phyloP scores from a whole-genome alignment of 2,797 vertebrate genomes.

The Smutsia gigantea region DNA sequence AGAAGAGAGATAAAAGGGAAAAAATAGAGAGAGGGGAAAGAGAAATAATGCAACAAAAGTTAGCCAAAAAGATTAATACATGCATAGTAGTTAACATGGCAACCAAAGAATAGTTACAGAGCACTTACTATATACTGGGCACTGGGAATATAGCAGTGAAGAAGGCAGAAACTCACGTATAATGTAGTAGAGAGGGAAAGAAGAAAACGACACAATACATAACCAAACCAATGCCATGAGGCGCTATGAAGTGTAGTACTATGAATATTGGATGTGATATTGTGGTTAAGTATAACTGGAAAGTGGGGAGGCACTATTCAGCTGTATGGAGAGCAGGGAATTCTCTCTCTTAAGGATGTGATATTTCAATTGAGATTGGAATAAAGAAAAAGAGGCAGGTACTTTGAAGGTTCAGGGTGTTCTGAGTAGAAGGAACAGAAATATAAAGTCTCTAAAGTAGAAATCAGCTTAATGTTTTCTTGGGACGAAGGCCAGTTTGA shows the following conservation, averaged over 20 bases:
- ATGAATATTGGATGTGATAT: neutral
- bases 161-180: neutral
- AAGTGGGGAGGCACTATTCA: neutral
- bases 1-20: neutral
- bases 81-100: neutral
- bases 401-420: neutral
- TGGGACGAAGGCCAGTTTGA: neutral
- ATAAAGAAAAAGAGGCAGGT: neutral
- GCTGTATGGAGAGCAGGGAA: neutral
- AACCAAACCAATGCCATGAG: neutral
- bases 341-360: neutral
- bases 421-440: neutral
- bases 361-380: neutral
- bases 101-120: neutral
- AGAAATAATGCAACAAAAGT: neutral
- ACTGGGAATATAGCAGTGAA: neutral
- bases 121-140: neutral
- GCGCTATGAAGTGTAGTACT: neutral
- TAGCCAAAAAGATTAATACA: neutral
- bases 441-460: neutral
- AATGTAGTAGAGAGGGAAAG: neutral
- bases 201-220: neutral
- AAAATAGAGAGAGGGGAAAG: neutral
- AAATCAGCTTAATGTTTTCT: neutral
- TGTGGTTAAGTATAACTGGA: neutral